Percentiles rank a stretch among this genome's conserved stretches.
phyloP scores from a whole-genome alignment of 1,140 invertebrate genomes.

The Yoshiicerus persimilis region DNA sequence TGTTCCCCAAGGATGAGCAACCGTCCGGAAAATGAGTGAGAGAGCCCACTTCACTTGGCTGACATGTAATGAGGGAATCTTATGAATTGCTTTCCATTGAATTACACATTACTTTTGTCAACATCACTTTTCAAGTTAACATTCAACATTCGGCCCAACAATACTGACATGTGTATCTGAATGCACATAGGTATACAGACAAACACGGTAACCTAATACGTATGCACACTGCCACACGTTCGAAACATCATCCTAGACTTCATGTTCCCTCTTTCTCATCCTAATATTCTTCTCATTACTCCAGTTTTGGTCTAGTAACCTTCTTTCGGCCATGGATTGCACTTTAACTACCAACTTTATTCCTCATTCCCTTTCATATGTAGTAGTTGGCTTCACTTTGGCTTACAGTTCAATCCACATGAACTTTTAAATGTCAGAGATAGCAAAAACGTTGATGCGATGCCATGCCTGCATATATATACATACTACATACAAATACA shows the following conservation, averaged over 20 bases:
- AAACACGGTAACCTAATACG: no score
- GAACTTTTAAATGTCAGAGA: neutral
- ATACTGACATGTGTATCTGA: neutral
- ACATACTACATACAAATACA: neutral
- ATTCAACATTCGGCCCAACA: neutral
- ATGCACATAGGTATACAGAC: no score
- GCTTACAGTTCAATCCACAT: neutral
- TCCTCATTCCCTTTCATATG: neutral
- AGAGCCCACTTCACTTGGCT: neutral
- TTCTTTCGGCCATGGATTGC: neutral
- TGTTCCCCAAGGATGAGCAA: constrained; percentile 1
- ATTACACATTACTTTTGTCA: constrained; percentile 1
- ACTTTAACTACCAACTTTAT: constrained; percentile 1
- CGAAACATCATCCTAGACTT: no score
- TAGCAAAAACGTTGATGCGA: neutral
- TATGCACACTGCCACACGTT: no score
- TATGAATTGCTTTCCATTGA: neutral
- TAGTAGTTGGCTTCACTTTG: neutral
- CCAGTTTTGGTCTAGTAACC: neutral
- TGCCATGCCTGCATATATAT: neutral
- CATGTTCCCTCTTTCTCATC: neutral
- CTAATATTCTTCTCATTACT: neutral
- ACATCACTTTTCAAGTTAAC: neutral
- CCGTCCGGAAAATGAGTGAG: neutral
- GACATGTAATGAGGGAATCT: constrained; percentile 8